phyloP scores from a whole-genome alignment of 2,113 vertebrate genomes.

The Leptodactylus fuscus region DNA sequence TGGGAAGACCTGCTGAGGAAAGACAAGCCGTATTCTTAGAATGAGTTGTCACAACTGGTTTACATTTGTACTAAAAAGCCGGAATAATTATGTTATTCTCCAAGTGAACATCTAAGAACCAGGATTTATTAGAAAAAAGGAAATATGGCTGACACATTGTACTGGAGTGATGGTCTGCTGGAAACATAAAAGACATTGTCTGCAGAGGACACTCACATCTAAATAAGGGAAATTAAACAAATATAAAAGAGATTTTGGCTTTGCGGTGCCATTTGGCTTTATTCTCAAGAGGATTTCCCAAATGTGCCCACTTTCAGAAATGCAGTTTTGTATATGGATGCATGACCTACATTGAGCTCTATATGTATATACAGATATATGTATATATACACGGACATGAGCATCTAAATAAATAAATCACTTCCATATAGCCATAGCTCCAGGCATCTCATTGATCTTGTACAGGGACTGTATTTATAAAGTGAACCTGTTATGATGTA shows the following conservation, averaged over 20 bases:
- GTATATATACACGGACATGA: no score
- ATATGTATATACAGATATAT: no score
- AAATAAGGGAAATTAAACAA: background rate
- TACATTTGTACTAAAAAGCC: constrained; percentile 49
- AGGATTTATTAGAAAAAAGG: constrained; percentile 50
- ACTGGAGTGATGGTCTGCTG: constrained; percentile 50
- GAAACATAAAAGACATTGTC: background rate
- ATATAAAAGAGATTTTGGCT: background rate
- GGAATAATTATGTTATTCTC: constrained; percentile 34
- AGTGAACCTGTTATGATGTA: no score
- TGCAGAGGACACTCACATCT: background rate
- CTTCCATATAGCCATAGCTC: no score
- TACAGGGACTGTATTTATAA: no score
- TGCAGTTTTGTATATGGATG: background rate
- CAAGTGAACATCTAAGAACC: constrained; percentile 21
- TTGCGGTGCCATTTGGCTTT: background rate
- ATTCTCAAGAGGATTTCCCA: background rate
- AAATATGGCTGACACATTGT: constrained; percentile 53
- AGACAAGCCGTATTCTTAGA: constrained; percentile 20
- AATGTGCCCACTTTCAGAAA: background rate
- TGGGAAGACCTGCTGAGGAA: constrained; percentile 33
- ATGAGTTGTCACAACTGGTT: constrained; percentile 50
- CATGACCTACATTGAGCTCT: background rate
- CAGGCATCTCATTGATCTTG: no score
- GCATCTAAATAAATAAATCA: no score